Evolutionary conservation across 2,888 invertebrate species (phyloP).

Genomic region (Leucophenga maculata): DNA sequence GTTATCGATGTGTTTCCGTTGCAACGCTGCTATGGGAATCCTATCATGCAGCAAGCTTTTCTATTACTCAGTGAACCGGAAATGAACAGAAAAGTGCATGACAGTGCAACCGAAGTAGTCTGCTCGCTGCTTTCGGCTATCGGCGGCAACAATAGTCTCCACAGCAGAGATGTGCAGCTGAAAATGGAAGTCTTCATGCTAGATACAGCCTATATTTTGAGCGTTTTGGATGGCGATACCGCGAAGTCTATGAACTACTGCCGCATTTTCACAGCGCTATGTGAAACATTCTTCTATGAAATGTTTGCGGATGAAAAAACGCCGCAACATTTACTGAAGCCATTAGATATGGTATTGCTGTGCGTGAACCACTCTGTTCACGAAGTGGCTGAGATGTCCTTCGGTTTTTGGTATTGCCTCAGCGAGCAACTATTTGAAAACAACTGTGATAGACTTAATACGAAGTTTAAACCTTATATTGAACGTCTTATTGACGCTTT

Average conservation of each 20-base stretch:
- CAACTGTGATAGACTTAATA: conserved; percentile 85
- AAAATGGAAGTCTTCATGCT: conserved; percentile 86
- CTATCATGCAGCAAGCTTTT: conserved; percentile 82
- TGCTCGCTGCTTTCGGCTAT: conserved; percentile 88
- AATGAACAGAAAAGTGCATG: conserved; percentile 81
- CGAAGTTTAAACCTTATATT: conserved; percentile 90
- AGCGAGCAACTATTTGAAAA: conserved; percentile 94
- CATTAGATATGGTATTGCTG: conserved; percentile 89
- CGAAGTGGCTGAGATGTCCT: conserved; percentile 94
- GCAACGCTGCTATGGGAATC: conserved; percentile 79
- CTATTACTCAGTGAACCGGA: conserved; percentile 78
- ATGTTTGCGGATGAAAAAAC: conserved; percentile 80
- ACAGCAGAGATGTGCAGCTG: conserved; percentile 77
- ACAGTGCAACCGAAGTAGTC: conserved; percentile 91
- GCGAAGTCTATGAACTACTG: conserved; percentile 96
- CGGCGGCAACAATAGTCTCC: conserved; percentile 79
- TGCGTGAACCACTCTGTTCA: conserved; percentile 98
- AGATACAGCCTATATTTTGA: conserved; percentile 89
- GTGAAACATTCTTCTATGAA: conserved; percentile 90
- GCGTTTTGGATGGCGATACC: conserved; percentile 93
- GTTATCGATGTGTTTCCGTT: conserved; percentile 86
- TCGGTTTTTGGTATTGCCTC: conserved; percentile 96
- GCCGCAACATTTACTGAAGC: conserved; percentile 84
- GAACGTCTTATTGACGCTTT: conserved; percentile 90
- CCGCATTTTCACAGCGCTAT: conserved; percentile 89